Evolutionary conservation across 2,797 vertebrate genomes (phyloP), one percentile per base, ranked within the genome.

Genomic region (Buphagus erythrorhynchus): DNA sequence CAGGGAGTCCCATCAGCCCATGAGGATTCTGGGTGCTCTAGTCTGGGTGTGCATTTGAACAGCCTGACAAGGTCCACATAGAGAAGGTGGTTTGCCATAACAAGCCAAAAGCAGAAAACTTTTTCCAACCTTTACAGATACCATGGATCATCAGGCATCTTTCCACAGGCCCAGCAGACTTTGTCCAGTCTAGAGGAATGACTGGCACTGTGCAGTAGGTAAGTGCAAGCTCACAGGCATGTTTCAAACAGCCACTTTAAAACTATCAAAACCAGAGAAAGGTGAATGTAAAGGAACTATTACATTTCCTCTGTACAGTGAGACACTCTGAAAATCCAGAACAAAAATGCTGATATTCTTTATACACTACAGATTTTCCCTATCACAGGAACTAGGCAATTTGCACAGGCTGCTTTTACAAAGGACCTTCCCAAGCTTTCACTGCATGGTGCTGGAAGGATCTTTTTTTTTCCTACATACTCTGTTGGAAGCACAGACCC

Each of bases 71-170:
- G 38, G 20, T n/a, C 36, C 52, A 63, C 20, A 5, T 0, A 54
- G 71, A 9, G 4, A 13, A 90, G 40, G 28, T 14, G 13, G 20
- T 3, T 66, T 16, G 43, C 28, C 0, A 0, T 13, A 57, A 45
- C 25, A 78, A 86, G 35, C 5, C 66, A 82, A 81, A 88, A 84
- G 33, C 36, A 36, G 28, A 61, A 71, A 31, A 51, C 3, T 14
- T 62, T 43, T 55, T 21, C 38, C 18, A 51, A 14, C 9, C 35
- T 68, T 20, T 29, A 52, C 18, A 28, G 25, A 43, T 38, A 46
- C 43, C 59, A 8, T 29, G 28, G 43, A 76, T 58, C 40, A 76
- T 31, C 63, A 76, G 25, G 38, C 11, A 24, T 20, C 33, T 51
- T 36, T 48, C 42, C 22, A 13, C 52, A 87, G 35, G 58, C 25